Percentiles rank a stretch among this genome's conserved stretches.
Conservation (phyloP, 2,797 vertebrate species). For the Echeneis naucrates region DNA sequence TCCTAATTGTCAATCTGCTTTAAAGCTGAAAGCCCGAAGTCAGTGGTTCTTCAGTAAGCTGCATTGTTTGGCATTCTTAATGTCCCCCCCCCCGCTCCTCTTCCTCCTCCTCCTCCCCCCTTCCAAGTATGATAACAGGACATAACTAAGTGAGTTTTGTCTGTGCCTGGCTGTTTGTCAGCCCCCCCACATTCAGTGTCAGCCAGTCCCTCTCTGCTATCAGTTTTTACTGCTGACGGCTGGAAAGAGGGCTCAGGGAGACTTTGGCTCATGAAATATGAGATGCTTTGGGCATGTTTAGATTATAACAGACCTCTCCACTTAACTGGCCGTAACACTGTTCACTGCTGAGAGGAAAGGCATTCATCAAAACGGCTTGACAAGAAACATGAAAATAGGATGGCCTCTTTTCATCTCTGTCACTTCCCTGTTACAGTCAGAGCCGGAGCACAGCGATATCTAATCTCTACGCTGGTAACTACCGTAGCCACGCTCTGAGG, state of each 20-base stretch:
- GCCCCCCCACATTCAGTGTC: constrained; percentile 34
- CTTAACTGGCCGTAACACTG: constrained; percentile 72
- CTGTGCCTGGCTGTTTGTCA: constrained; percentile 29
- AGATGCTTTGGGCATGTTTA: constrained; percentile 74
- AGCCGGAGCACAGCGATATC: constrained; percentile 7
- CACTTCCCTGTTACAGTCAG: constrained; percentile 11
- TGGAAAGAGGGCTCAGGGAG: constrained; percentile 59
- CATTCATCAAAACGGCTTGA: constrained; percentile 65
- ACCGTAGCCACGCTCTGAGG: not conserved
- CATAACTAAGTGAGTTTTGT: constrained; percentile 12
- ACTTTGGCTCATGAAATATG: constrained; percentile 70
- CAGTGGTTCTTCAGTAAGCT: constrained; percentile 18
- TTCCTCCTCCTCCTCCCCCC: no score
- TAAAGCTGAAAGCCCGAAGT: constrained; percentile 3
- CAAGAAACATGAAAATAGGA: constrained; percentile 59
- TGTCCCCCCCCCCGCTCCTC: no score
- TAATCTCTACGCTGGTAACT: constrained; percentile 5
- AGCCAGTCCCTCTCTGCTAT: constrained; percentile 41
- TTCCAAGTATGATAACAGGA: constrained; percentile 51
- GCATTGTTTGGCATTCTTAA: constrained; percentile 15
- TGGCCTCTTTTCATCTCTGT: constrained; percentile 31
- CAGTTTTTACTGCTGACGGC: constrained; percentile 68
- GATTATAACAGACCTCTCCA: constrained; percentile 72
- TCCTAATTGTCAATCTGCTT: constrained; percentile 12
- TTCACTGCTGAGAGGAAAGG: constrained; percentile 52